Base-by-base conservation (phyloP, 2,888 invertebrate genomes). In the Drosophila hamatofila region DNA sequence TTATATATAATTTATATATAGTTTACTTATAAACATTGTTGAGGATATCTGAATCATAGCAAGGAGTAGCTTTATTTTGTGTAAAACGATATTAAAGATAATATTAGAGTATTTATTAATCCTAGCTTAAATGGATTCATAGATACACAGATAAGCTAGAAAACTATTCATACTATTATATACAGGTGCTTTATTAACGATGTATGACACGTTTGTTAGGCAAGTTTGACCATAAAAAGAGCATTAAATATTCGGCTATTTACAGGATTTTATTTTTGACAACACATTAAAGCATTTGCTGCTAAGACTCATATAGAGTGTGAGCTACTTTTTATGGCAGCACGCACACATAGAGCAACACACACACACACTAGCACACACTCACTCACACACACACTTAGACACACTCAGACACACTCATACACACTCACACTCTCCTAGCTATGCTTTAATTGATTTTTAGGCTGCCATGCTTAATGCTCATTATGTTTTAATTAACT, bases 401-500 rank as follows among this genome's bases (percentile, higher is more conserved):
- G 48, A 59, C 49, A n/a, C n/a, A n/a, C n/a, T n/a, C n/a, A n/a
- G n/a, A 18, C 30, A 30, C 30, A 30, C 30, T 30, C n/a, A n/a
- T 8, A 52, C 33, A 25, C 58, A 3, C 18, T 1, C 12, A 33
- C 51, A 16, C 42, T 54, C 39, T 33, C n/a, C 4, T 16, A 27
- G 79, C 78, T 68, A 56, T 51, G 66, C 57, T 72, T 78, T 75
- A 87, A 81, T 87, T 83, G 83, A 81, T 77, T 80, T 81, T 81
- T 73, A 8, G 61, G 46, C 68, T 54, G 33, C 35, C 89, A 87
- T 89, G 89, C 79, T 75, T 59, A 82, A 78, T 59, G 60, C 78
- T 79, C 84, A 90, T 89, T 89, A 82, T 75, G 73, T 79, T 88
- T 86, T 89, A 89, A 90, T 89, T 90, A 89, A 78, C 88, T 81